Base-by-base conservation (phyloP, 2,113 vertebrate genomes). In the Leucopsar rothschildi region DNA sequence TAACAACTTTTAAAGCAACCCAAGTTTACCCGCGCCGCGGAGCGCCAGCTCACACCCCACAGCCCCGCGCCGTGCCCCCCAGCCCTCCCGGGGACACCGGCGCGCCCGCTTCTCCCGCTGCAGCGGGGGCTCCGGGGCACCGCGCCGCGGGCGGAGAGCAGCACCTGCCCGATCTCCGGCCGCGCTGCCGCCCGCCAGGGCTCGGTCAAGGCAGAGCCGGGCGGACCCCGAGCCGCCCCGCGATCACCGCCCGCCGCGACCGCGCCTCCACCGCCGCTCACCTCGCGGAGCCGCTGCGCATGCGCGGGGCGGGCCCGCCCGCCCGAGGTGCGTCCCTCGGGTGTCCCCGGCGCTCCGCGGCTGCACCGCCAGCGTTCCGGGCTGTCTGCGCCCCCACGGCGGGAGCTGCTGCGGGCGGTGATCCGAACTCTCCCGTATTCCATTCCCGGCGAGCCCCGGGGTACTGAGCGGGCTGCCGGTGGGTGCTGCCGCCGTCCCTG, bases 21-120 rank as follows among this genome's bases (percentile, higher is more conserved):
- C 85, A 2, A 14, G 8, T 4, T 0, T 0, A 8, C 27, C n/a
- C 22, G 42, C 33, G 20, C 47, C 8, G 11, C 31, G 0, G 47
- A 22, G 39, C 5, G 3, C 35, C 1, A 3, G 29, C 33, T 3
- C 18, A 15, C 64, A 5, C 16, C 50, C 15, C 64, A 1, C 12
- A 42, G 40, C 55, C 18, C 39, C 37, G 33, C 35, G 15, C 12
- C 4, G 20, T 2, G 31, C 25, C 40, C 35, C 50, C 3, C 39
- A 14, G 49, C 60, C 52, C 59, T 7, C 44, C 28, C 40, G 33
- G 18, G 16, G 11, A 31, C 56, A 19, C 37, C 27, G 29, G 25
- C 42, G 25, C 64, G 27, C 17, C 17, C 52, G 13, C 28, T 52
- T 25, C 52, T 53, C 52, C 52, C 28, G 52, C 52, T 29, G 28